Base-by-base conservation (phyloP, 1,140 invertebrate species). In the Temnothorax curvispinosus region DNA sequence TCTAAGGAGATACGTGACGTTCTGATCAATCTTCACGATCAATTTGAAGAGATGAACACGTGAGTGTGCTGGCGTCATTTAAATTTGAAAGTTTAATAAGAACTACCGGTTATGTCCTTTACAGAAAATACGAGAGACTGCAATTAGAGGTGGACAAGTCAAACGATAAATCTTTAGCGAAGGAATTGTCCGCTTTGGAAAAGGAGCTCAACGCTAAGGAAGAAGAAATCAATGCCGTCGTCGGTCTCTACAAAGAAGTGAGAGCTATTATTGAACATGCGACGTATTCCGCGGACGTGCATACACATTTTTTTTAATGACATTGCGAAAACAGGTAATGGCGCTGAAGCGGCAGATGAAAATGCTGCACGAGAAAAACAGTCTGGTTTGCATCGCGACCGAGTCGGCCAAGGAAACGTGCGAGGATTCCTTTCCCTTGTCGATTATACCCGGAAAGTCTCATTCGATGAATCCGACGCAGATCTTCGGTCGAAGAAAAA, bases 231-330 rank as follows among this genome's bases (percentile, higher is more conserved):
- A 95, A 91, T 21, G 95, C 95, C 65, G 93, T 96, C 15, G 92
- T 96, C 87, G 89, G 92, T 65, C 90, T 96, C n/a, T 96, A 95
- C 80, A 95, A 95, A 85, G 96, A 96, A 91, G 96, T 94, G 88
- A 86, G 41, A 50, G 11, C 4, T 9, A 21, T 52, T 72, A 58
- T n/a, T 32, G 27, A 38, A 27, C 38, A 62, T 74, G 13, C 32
- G 6, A 60, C 71, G 38, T 27, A 56, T 60, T 74, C 9, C 0
- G 9, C 11, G 4, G 9, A 2, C n/a, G 27, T 47, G 56, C 6
- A 47, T 11, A 47, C 18, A 35, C 2, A 38, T 69, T 69, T 27
- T 69, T 67, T 11, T 41, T 2, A 84, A 75, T n/a, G 2, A 67
- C 52, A 76, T 27, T 74, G 32, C 52, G 4, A 18, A 82, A 74